Evolutionary conservation across 2,888 invertebrate species (phyloP).

Genomic region (Tenodera sinensis): DNA sequence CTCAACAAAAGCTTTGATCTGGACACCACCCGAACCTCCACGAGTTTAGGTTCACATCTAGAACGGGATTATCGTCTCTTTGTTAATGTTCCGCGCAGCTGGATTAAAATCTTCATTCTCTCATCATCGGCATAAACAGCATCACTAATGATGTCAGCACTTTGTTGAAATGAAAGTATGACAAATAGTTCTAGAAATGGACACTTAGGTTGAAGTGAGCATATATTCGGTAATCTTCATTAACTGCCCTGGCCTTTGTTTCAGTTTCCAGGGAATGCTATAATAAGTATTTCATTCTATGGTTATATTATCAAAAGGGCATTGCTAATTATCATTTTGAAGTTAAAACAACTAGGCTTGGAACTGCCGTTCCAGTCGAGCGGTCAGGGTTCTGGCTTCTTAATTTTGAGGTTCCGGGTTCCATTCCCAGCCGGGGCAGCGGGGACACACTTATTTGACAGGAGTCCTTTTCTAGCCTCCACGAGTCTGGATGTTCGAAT

Average conservation of each 20-base stretch:
- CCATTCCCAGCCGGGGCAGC: too few relatives aligned
- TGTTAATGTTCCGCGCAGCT: neutral
- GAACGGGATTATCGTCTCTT: neutral
- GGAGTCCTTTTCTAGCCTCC: too few relatives aligned
- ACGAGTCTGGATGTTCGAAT: too few relatives aligned
- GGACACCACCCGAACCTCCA: neutral
- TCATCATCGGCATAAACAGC: neutral
- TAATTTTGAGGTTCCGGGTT: too few relatives aligned
- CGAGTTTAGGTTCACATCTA: neutral
- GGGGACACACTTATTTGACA: too few relatives aligned
- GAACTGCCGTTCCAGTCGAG: too few relatives aligned
- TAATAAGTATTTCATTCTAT: too few relatives aligned
- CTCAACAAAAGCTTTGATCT: neutral
- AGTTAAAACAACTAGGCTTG: too few relatives aligned
- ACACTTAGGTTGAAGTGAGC: neutral
- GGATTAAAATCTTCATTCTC: neutral
- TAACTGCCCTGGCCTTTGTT: neutral
- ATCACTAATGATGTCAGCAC: neutral
- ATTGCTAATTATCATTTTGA: too few relatives aligned
- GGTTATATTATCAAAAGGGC: too few relatives aligned
- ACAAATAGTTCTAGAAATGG: neutral
- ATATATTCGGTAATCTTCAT: neutral
- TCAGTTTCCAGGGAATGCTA: too few relatives aligned
- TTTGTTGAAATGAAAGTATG: neutral
- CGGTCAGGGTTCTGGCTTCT: too few relatives aligned